Evolutionary conservation across 2,797 vertebrate genomes (phyloP), one percentile per base, ranked within the genome.

Genomic region (Leptoclinus maculatus): DNA sequence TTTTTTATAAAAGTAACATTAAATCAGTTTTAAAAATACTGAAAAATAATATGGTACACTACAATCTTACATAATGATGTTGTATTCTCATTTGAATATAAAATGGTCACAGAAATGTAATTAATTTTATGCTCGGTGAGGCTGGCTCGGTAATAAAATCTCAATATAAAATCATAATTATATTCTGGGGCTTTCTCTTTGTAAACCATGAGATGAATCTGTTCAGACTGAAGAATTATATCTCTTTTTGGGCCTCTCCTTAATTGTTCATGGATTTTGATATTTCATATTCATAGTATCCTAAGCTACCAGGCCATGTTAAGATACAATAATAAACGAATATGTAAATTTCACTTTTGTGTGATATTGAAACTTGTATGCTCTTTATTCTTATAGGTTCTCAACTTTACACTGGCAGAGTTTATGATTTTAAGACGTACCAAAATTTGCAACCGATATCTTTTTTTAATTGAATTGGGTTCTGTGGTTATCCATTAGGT

Each of bases 401-500:
- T 34, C 36, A 17, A 39, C 11, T 16, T 32, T 27, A 53, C 45
- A 36, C 9, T 14, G 10, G 25, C 27, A 34, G 29, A 36, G 13
- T 36, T 36, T 62, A 25, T 29, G 58, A 58, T 66, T 54, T 62
- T 9, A 72, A 45, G 19, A 49, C 59, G 25, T 5, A 43, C 5
- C 4, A n/a, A 53, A 59, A 82, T 68, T 17, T 66, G 32, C 13
- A 51, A 34, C 41, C 39, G 16, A 3, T 4, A 25, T 62, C 23
- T 45, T 51, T 12, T 51, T 25, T 32, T 23, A 4, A 65, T 27
- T 14, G 9, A 43, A 5, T 8, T 25, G 5, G 14, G 14, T 38
- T 58, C 21, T 57, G 78, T 32, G 10, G 14, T 83, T 72, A 32
- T 68, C 78, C 60, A 69, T 82, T 65, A 76, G 74, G 75, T 83